Percentiles rank a stretch among this genome's conserved stretches.
Evolutionary conservation across 2,888 invertebrate genomes (phyloP).

Genomic region (Hypsopygia costalis): DNA sequence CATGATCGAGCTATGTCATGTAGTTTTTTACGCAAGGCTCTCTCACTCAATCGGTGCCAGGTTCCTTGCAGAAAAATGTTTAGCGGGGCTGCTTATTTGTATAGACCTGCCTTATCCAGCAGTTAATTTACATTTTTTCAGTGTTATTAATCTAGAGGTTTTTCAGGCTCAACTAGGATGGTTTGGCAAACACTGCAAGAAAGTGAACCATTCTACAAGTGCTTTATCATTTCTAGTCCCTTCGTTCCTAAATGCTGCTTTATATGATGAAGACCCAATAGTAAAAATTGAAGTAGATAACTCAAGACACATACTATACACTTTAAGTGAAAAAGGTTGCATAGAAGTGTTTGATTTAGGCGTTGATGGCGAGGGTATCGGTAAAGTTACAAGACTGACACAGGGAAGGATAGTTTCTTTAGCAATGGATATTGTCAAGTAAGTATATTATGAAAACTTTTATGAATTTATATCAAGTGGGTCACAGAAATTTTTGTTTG

Average conservation of each 20-base stretch:
- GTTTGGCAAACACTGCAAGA: constrained; percentile 97
- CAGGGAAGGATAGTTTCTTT: constrained; percentile 87
- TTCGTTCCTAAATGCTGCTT: constrained; percentile 91
- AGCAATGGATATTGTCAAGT: constrained; percentile 92
- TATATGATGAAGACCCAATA: constrained; percentile 93
- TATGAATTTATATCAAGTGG: no score
- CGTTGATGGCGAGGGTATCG: constrained; percentile 85
- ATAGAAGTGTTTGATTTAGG: constrained; percentile 96
- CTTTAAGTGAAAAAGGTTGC: constrained; percentile 93
- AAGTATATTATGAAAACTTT: constrained; percentile 48
- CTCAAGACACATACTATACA: constrained; percentile 92
- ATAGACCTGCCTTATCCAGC: no score
- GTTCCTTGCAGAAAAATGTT: no score
- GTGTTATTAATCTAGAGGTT: background rate
- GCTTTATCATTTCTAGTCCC: constrained; percentile 93
- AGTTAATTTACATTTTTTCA: no score
- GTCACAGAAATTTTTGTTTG: no score
- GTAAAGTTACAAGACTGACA: constrained; percentile 86
- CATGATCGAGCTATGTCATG: no score
- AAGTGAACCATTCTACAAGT: constrained; percentile 95
- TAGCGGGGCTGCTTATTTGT: no score
- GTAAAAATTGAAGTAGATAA: constrained; percentile 94
- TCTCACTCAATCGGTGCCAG: no score
- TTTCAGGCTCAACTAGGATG: constrained; percentile 90
- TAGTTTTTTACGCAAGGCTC: no score